Evolutionary conservation across 2,888 invertebrate genomes (phyloP), one percentile per base, ranked within the genome.

Genomic region (Campoletis raptor): DNA sequence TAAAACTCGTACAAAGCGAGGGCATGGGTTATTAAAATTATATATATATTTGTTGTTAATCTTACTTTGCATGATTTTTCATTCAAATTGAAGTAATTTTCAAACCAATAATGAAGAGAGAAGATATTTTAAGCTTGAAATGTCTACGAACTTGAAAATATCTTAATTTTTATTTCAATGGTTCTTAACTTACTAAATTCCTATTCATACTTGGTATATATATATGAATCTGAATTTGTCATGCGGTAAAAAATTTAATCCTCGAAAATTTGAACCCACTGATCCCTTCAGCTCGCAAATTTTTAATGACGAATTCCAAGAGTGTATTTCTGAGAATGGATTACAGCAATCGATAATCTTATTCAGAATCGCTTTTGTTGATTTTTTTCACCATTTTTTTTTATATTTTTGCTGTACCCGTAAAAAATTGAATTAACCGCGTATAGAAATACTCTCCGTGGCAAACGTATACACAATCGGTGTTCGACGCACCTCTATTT

Each of bases 341-440:
- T 81, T 76, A 69, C 12, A 61, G 15, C 72, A n/a, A 73, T 81
- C 81, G 73, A 81, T 81, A 79, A 64, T 67, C 45, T 67, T 21
- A 78, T 83, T 83, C 64, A 69, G 40, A 64, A 81, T 73, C 40
- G 21, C 70, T 45, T 30, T 74, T 40, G 40, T 30, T 7, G 18
- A 48, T 57, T 64, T 45, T 40, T 64, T 40, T 8, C 18, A 40
- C 30, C 1, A 30, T 42, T 79, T 72, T 70, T 70, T 42, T 72
- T 74, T 52, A 77, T 24, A 1, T n/a, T n/a, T 70, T 77, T 42
- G 18, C 30, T 66, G 24, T 52, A 12, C 37, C 37, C 18, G 66
- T 48, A 81, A 73, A 73, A 80, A 77, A 81, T 81, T 67, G 81
- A 83, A 80, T 80, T 66, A 80, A 80, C 48, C 66, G 79, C 45